Percentiles rank a stretch among this genome's conserved stretches.
Conservation (phyloP, 1,140 invertebrate species). For the Mactra quadrangularis region DNA sequence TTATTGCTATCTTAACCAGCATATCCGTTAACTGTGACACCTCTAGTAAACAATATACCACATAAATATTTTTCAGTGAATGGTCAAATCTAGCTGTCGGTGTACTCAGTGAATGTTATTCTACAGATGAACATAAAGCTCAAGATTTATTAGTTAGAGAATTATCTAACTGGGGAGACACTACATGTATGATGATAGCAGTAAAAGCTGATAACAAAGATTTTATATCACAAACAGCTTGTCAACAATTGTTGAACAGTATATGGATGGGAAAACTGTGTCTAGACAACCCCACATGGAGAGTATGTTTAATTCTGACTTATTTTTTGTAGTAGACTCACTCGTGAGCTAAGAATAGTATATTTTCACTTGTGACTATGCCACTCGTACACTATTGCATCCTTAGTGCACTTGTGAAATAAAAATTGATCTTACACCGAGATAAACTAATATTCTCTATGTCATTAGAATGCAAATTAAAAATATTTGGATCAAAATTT, state of each 20-base stretch:
- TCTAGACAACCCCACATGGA: slow-evolving; percentile 69
- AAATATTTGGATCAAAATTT: too few relatives aligned
- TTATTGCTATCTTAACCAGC: too few relatives aligned
- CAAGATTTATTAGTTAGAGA: slow-evolving; percentile 78
- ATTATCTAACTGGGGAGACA: slow-evolving; percentile 78
- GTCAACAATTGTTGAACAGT: slow-evolving; percentile 81
- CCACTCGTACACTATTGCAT: too few relatives aligned
- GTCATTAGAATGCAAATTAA: too few relatives aligned
- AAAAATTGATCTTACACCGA: too few relatives aligned
- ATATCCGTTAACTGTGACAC: too few relatives aligned
- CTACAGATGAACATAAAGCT: slow-evolving; percentile 79
- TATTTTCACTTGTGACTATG: too few relatives aligned
- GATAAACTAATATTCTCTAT: too few relatives aligned
- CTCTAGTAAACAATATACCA: too few relatives aligned
- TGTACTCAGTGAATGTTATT: slow-evolving; percentile 82
- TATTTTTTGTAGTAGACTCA: too few relatives aligned
- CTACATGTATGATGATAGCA: slow-evolving; percentile 80
- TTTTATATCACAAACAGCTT: slow-evolving; percentile 82
- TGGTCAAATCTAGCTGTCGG: slow-evolving; percentile 80
- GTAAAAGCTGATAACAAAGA: slow-evolving; percentile 81
- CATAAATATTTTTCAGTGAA: slow-evolving; percentile 72
- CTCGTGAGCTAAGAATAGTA: too few relatives aligned
- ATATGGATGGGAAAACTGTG: slow-evolving; percentile 82
- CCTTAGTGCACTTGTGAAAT: too few relatives aligned
- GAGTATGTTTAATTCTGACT: slow-evolving; percentile 66